Evolutionary conservation across 2,113 vertebrate species (phyloP), one percentile per base, ranked within the genome.

Genomic region (Pangasianodon hypophthalmus): DNA sequence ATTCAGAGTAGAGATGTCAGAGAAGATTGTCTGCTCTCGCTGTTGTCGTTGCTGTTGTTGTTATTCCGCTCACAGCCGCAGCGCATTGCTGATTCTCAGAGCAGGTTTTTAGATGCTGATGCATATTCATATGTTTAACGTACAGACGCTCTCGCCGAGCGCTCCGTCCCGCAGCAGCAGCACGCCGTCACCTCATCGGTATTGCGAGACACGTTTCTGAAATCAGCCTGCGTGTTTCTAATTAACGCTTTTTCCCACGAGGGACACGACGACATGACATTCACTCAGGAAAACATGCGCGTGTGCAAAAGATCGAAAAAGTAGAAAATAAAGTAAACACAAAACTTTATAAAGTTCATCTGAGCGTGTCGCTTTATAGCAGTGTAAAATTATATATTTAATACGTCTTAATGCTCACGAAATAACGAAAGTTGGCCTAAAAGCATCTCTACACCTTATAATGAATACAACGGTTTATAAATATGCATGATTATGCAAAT

Each of bases 91-190:
- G 93, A 95, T 94, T 94, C 95, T 92, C 93, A 95, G 92, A 94
- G 94, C 93, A 94, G 93, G 93, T 93, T 94, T 85, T 94, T 94
- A 90, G 93, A 91, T 92, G 92, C 84, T 91, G 92, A 95, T 96
- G 95, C 95, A 96, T 96, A 96, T 96, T 96, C 95, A 96, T 96
- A 94, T 96, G 96, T 96, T 96, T 96, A 95, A 96, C 94, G 91
- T 96, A 95, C 95, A 96, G 94, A 93, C 95, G 93, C 95, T 94
- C 94, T 95, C 94, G 93, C 91, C 85, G 95, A 95, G 96, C 94
- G 93, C 93, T 92, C 89, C 86, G 88, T 91, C 88, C 92, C 88
- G 93, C 92, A 67, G 4, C n/a, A 56, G 84, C 52, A 88, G 94
- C 95, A 95, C 95, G 93, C 93, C 92, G 89, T 89, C 90, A 88